phyloP scores from a whole-genome alignment of 2,797 vertebrate species.

The Falco novaeseelandiae region DNA sequence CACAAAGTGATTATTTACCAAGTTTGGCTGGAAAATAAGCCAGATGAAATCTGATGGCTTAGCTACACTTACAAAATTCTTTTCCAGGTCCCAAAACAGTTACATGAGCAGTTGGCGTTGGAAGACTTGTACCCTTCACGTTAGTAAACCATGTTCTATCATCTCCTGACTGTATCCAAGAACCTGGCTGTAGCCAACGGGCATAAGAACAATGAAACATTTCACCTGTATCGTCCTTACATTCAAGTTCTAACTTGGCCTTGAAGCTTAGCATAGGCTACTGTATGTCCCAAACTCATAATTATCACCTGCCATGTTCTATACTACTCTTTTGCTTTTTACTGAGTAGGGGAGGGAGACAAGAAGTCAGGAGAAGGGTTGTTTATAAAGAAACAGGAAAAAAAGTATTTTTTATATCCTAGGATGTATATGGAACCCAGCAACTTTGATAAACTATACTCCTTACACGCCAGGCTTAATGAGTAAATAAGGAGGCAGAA shows the following conservation, averaged over 20 bases:
- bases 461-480: slow-evolving; percentile 30
- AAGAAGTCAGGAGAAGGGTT: neutral
- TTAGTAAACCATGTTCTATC: neutral
- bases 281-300: neutral
- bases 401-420: neutral
- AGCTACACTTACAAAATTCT: neutral
- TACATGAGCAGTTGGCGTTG: neutral
- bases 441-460: slow-evolving; percentile 32
- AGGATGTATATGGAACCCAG: slow-evolving; percentile 6
- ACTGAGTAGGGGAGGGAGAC: neutral
- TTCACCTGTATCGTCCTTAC: neutral
- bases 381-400: neutral
- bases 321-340: neutral
- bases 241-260: neutral
- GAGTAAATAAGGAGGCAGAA: slow-evolving; percentile 32
- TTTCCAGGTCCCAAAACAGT: neutral
- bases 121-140: neutral
- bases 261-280: neutral
- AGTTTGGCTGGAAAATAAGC: neutral
- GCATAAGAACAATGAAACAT: neutral
- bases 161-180: neutral
- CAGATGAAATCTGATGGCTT: neutral
- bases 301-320: neutral
- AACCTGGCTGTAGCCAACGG: fast-evolving
- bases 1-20: neutral